Evolutionary conservation across 2,113 vertebrate species (phyloP).

Genomic region (Nerophis lumbriciformis): DNA sequence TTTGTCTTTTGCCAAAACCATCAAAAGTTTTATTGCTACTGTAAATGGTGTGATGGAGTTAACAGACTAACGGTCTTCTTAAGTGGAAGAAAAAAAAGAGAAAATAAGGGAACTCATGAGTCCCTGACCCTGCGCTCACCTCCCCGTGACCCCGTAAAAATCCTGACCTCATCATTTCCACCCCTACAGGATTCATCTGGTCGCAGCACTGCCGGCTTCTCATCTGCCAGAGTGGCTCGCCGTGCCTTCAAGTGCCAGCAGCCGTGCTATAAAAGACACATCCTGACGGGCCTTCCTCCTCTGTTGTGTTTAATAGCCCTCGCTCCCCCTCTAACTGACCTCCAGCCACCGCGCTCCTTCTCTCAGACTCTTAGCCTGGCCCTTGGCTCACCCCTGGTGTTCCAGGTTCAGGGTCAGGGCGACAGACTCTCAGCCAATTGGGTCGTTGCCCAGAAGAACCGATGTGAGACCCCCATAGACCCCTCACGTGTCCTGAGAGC

Average conservation of each 20-base stretch:
- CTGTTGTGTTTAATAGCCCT: slow-evolving; percentile 70
- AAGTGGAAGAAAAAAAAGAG: slow-evolving; percentile 8
- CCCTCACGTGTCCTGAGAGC: slow-evolving; percentile 55
- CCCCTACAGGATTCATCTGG: slow-evolving; percentile 70
- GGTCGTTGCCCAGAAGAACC: slow-evolving; percentile 57
- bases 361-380: slow-evolving; percentile 51
- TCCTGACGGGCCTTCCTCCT: slow-evolving; percentile 69
- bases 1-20: neutral
- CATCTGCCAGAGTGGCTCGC: slow-evolving; percentile 55
- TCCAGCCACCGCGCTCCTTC: slow-evolving; percentile 57
- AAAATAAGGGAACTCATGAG: slow-evolving; percentile 13
- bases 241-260: slow-evolving; percentile 72
- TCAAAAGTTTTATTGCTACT: neutral
- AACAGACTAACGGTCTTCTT: slow-evolving; percentile 21
- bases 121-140: slow-evolving; percentile 51
- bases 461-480: slow-evolving; percentile 49
- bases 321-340: slow-evolving; percentile 39
- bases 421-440: slow-evolving; percentile 63
- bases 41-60: slow-evolving; percentile 9
- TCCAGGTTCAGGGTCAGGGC: slow-evolving; percentile 69
- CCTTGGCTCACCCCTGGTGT: slow-evolving; percentile 68
- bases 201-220: slow-evolving; percentile 45
- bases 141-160: slow-evolving; percentile 60
- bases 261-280: slow-evolving; percentile 68
- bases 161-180: slow-evolving; percentile 63